These are phyloP conservation scores for Montipora foliosa DNA, from an alignment of 64 coral and sea anemone species.

Conservation along the genomic window DNA sequence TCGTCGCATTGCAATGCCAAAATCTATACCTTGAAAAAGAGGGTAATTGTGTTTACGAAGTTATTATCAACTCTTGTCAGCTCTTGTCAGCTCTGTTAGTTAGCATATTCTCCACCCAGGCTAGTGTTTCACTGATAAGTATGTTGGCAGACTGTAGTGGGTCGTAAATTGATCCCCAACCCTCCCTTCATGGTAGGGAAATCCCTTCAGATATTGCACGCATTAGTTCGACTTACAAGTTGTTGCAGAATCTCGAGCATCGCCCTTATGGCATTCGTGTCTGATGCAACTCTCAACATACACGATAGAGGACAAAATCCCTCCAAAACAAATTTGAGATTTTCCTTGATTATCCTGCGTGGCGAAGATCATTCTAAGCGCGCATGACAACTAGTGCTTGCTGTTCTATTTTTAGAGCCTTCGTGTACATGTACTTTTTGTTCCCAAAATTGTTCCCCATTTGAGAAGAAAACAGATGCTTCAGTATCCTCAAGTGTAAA, in stretches of 20 bases:
- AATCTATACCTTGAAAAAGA: neutral
- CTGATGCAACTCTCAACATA: too few species aligned
- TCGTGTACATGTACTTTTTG: neutral
- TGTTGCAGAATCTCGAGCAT: neutral
- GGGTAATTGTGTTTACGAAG: neutral
- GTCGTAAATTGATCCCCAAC: constrained; percentile 31
- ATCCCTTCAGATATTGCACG: neutral
- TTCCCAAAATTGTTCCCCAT: neutral
- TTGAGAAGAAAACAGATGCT: neutral
- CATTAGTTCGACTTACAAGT: neutral
- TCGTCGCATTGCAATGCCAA: neutral
- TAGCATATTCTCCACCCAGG: constrained; percentile 2
- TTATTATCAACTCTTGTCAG: constrained; percentile 36
- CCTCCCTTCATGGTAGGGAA: neutral
- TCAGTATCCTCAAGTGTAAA: too few species aligned
- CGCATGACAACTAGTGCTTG: neutral
- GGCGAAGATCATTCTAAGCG: neutral
- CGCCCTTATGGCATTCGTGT: neutral
- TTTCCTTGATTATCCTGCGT: neutral
- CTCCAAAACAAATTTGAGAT: neutral
- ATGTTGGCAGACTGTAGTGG: constrained; percentile 18
- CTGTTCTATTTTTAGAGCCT: neutral
- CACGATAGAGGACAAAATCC: neutral
- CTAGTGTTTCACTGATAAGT: constrained; percentile 33
- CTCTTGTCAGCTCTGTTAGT: constrained; percentile 28